Base-by-base conservation (phyloP, 2,888 invertebrate species). In the Drosophila multiciliata region DNA sequence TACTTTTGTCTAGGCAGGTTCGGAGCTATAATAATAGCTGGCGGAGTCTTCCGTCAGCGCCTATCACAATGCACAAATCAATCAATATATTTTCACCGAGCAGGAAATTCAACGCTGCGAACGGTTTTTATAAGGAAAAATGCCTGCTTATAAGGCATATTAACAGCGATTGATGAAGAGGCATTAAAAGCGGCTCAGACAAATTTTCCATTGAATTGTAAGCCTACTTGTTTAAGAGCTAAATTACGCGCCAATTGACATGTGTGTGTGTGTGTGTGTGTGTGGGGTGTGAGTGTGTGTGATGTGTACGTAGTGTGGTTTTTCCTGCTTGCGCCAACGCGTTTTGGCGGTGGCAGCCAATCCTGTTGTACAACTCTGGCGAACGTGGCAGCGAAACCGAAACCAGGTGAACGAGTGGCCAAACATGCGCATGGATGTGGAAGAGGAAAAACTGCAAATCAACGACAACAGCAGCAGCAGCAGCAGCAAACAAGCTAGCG, bases 351-450 rank as follows among this genome's bases (percentile, higher is more conserved):
- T 52, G 72, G 48, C 73, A 36, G 62, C 64, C 64, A 82, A 87
- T 87, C 87, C 87, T 87, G 87, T 87, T 87, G 80, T 76, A 70
- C 82, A 74, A 84, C 75, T 83, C 75, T 63, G 69, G 73, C 80
- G 63, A 74, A 66, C 66, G 60, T 66, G 72, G 66, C 66, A 76
- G 73, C 78, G 67, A 75, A 75, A 82, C 80, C 66, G 70, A 83
- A 84, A 87, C 89, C 85, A 89, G 90, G 87, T 89, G 84, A 89
- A 87, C 87, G 73, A 79, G 89, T 84, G 75, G 71, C 70, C 60
- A 70, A 73, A 75, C 80, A 70, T 64, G 71, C 72, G 70, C 78
- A 73, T 74, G 73, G 79, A 76, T 66, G 76, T 75, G 73, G 67
- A 73, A 80, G 78, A 79, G 77, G 77, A 78, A 80, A 80, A 65